These are phyloP conservation scores for Philypnodon macrostomus DNA, from an alignment of 2,797 vertebrate genomes.

Conservation along the genomic window DNA sequence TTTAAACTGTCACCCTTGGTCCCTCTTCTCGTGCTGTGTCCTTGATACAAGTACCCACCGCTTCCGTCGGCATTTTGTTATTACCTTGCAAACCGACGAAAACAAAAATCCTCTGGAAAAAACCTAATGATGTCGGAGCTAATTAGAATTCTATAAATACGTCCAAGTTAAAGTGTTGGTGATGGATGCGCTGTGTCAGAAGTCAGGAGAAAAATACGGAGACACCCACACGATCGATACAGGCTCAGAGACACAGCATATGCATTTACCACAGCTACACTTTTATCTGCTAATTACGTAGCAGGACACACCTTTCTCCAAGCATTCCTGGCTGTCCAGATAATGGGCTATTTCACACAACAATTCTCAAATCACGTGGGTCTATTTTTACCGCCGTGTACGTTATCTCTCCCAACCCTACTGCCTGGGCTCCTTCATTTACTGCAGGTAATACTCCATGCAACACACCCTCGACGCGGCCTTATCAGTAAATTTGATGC, in stretches of 20 bases:
- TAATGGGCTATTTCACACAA: slow-evolving; percentile 73
- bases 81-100: slow-evolving; percentile 71
- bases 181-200: slow-evolving; percentile 84
- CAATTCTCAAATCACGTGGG: slow-evolving; percentile 50
- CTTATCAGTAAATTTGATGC: slow-evolving; percentile 53
- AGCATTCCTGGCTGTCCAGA: slow-evolving; percentile 66
- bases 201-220: slow-evolving; percentile 69
- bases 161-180: slow-evolving; percentile 62
- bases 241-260: slow-evolving; percentile 70
- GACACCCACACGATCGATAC: slow-evolving; percentile 79
- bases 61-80: slow-evolving; percentile 71
- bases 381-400: slow-evolving; percentile 43
- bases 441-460: slow-evolving; percentile 64
- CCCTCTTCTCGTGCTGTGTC: slow-evolving; percentile 50
- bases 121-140: slow-evolving; percentile 85
- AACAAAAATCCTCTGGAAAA: slow-evolving; percentile 35
- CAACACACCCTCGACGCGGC: slow-evolving; percentile 40
- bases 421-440: slow-evolving; percentile 56
- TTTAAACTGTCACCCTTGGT: slow-evolving; percentile 71
- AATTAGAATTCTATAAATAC: slow-evolving; percentile 92
- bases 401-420: slow-evolving; percentile 62
- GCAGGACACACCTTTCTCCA: slow-evolving; percentile 71
- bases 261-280: slow-evolving; percentile 81
- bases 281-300: slow-evolving; percentile 86
- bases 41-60: slow-evolving; percentile 61